Percentiles rank a stretch among this genome's conserved stretches.
These are phyloP conservation scores for Gari tellinella DNA, from an alignment of 2,888 invertebrate species.

Conservation along the genomic window DNA sequence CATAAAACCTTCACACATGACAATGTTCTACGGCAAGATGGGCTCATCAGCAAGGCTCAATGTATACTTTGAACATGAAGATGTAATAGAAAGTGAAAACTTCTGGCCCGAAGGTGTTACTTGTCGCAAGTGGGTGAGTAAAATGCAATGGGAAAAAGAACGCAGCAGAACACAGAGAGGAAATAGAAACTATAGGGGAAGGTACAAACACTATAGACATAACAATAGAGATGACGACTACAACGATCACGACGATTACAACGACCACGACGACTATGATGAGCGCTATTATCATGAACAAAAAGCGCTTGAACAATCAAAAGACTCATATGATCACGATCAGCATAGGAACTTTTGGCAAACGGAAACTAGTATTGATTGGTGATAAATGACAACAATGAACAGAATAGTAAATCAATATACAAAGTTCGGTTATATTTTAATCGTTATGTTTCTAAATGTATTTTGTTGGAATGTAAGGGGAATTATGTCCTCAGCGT, in stretches of 20 bases:
- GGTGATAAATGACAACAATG: too few relatives aligned
- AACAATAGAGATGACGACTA: too few relatives aligned
- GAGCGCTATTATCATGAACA: too few relatives aligned
- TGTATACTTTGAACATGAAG: neutral
- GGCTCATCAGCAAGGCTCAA: neutral
- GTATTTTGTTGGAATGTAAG: constrained; percentile 13
- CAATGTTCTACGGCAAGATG: constrained; percentile 4
- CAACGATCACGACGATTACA: too few relatives aligned
- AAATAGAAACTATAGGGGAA: too few relatives aligned
- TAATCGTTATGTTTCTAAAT: neutral
- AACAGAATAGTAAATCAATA: neutral
- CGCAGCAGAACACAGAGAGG: too few relatives aligned
- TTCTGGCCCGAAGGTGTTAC: neutral
- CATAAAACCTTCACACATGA: neutral
- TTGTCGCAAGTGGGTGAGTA: neutral
- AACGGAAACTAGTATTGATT: too few relatives aligned
- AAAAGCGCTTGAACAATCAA: too few relatives aligned
- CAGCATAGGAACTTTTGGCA: too few relatives aligned
- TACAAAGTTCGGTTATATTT: neutral
- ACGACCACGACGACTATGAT: too few relatives aligned
- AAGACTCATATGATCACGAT: too few relatives aligned
- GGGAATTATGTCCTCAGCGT: constrained; percentile 12
- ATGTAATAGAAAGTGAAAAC: neutral
- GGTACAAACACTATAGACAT: too few relatives aligned
- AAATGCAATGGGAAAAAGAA: neutral